These are phyloP conservation scores for Byasa hedistus DNA, from an alignment of 2,888 invertebrate genomes.

Conservation along the genomic window DNA sequence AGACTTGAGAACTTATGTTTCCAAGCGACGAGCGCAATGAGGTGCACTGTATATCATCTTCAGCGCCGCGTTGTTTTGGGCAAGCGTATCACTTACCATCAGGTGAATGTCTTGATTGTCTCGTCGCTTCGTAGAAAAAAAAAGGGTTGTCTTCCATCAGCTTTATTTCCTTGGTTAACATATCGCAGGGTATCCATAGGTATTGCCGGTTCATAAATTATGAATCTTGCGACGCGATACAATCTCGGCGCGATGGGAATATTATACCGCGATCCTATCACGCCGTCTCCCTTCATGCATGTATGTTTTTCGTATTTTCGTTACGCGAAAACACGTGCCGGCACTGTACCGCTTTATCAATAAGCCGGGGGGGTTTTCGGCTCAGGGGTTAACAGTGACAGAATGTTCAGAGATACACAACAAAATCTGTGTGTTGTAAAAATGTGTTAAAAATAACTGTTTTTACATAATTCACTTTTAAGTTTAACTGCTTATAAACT, in stretches of 20 bases:
- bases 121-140: neutral
- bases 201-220: conserved; percentile 68
- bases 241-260: conserved; percentile 67
- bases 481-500: no score
- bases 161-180: conserved; percentile 30
- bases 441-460: no score
- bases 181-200: conserved; percentile 49
- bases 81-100: no score
- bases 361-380: conserved; percentile 19
- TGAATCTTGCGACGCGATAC: conserved; percentile 68
- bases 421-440: neutral
- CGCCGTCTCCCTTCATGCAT: conserved; percentile 33
- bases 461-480: no score
- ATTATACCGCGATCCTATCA: conserved; percentile 62
- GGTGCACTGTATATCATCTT: no score
- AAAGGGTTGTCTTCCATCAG: neutral
- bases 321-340: conserved; percentile 22
- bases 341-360: conserved; percentile 26
- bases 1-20: no score
- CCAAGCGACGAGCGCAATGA: no score
- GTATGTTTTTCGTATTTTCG: conserved; percentile 52
- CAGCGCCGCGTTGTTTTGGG: no score
- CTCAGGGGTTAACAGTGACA: conserved; percentile 7
- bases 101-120: no score
- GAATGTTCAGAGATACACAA: neutral